A percentile compares a stretch with the other conserved stretches of the same genome.
phyloP scores from a whole-genome alignment of 2,113 vertebrate species.

The Sigmodon hispidus region DNA sequence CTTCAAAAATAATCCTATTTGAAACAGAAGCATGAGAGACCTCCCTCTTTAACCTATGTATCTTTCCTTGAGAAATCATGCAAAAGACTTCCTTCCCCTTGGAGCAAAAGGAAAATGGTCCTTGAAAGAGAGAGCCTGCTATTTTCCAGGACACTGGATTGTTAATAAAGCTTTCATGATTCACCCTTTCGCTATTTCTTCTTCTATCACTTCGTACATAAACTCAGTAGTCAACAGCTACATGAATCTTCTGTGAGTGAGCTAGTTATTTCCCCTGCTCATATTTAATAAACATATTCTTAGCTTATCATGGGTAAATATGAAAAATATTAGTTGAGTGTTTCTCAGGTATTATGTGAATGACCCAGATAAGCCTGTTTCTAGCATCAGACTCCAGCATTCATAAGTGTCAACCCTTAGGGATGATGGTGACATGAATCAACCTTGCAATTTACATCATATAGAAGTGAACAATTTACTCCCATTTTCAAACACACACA shows the following conservation, averaged over 20 bases:
- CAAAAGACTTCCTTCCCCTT: not conserved
- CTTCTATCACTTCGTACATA: not conserved
- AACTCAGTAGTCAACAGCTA: not conserved
- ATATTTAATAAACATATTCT: no score
- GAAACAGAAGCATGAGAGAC: not conserved
- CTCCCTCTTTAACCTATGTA: not conserved
- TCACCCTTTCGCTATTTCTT: not conserved
- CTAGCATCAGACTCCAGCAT: not conserved
- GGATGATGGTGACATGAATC: not conserved
- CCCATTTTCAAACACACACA: not conserved
- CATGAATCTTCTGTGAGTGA: not conserved
- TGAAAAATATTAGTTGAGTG: not conserved
- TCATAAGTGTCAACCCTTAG: not conserved
- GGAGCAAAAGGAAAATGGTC: not conserved
- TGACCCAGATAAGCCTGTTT: not conserved
- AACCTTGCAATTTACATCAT: not conserved
- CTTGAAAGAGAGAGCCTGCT: not conserved
- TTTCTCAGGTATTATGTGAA: no score
- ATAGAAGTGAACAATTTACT: not conserved
- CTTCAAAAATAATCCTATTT: not conserved
- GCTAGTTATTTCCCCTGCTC: no score
- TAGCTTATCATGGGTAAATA: not conserved
- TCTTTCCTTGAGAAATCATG: not conserved
- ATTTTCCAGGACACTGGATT: not conserved
- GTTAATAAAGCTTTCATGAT: not conserved